Evolutionary conservation across 2,888 invertebrate species (phyloP), one percentile per base, ranked within the genome.

Genomic region (Cantharis lateralis): DNA sequence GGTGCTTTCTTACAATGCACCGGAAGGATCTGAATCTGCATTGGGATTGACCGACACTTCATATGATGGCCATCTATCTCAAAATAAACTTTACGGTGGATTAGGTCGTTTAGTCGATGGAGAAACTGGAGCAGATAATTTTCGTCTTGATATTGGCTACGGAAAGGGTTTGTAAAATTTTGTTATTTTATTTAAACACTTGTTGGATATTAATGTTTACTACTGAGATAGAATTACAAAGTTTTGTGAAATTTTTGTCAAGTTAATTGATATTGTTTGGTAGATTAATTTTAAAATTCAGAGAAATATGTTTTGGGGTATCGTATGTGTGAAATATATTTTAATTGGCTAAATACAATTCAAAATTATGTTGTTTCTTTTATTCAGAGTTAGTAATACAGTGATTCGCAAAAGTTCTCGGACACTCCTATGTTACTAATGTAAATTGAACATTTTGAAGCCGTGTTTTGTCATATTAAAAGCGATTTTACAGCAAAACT

Each of bases 81-180:
- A 87, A 74, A 90, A 90, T 66, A 84, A 87, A 78, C 86, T 91
- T 76, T 88, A 88, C 73, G 91, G 90, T 64, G 95, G 95, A 62
- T 88, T 95, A 63, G 95, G 95, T 20, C 91, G 93, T 79, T 90
- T 95, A 77, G 90, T 92, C 72, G 94, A 94, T 85, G 93, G 93
- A 9, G 91, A 91, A 83, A 89, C 89, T 77, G 92, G 92, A 16
- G 90, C 89, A 64, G 91, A 92, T 85, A 91, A 91, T 88, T 92
- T 91, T 87, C 89, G 90, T 76, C 87, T 91, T 80, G 91, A 92
- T 85, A 90, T 91, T 79, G 90, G 90, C 79, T 90, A 90, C 82
- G 91, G 91, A 79, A 91, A 90, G 89, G 92, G 92, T 91, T 87
- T 86, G 84, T 81, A 76, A 75, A 78, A 64, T 80, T 7, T n/a